Conservation (phyloP, 2,797 vertebrate species). For the Sandelia bainsii region DNA sequence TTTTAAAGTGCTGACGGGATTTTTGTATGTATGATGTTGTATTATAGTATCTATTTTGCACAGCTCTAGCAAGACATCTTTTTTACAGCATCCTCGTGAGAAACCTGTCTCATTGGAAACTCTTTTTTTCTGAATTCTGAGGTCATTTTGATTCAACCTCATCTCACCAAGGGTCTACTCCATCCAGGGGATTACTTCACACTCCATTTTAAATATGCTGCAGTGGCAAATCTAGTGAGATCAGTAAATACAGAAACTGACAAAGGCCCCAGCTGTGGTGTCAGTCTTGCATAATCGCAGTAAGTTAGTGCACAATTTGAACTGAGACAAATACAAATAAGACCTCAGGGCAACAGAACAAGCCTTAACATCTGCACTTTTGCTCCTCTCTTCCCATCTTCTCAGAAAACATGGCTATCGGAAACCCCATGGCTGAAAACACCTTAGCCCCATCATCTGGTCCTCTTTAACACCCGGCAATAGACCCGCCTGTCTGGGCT, state of each 20-base stretch:
- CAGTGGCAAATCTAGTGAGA: constrained; percentile 28
- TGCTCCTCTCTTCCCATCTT: constrained; percentile 57
- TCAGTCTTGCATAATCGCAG: constrained; percentile 36
- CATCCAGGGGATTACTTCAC: constrained; percentile 35
- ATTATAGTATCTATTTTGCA: constrained; percentile 28
- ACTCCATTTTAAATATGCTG: constrained; percentile 38
- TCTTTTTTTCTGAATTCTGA: constrained; percentile 43
- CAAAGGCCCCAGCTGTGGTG: constrained; percentile 21
- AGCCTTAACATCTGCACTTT: constrained; percentile 69
- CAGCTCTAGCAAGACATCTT: constrained; percentile 49
- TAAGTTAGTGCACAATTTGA: constrained; percentile 40
- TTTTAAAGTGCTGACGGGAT: no score
- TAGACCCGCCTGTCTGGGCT: constrained; percentile 51
- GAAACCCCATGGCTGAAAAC: constrained; percentile 62
- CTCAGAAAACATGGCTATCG: constrained; percentile 55
- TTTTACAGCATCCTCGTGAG: constrained; percentile 34
- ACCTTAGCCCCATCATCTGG: constrained; percentile 73
- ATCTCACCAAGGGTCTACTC: constrained; percentile 29
- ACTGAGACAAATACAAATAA: constrained; percentile 44
- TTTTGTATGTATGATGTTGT: no score
- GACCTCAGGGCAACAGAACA: constrained; percentile 54
- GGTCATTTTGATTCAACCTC: constrained; percentile 43
- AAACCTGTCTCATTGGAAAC: constrained; percentile 44
- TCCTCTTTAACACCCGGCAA: constrained; percentile 68
- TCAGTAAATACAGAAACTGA: constrained; percentile 25